Conservation (phyloP, 1,140 invertebrate genomes). For the Drosophila mauritiana region DNA sequence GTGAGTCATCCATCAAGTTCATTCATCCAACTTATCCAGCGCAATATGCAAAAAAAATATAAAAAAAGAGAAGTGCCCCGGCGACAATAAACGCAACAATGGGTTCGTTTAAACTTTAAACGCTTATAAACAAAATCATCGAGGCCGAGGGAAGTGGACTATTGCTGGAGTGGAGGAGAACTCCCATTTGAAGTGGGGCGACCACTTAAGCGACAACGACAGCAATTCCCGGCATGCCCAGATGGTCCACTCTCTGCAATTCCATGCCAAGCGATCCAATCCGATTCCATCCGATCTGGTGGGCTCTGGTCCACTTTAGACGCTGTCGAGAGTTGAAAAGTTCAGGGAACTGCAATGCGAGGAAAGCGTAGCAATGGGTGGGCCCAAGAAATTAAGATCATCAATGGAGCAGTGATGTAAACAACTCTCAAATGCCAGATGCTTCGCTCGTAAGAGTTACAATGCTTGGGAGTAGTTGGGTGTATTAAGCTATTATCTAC, state of each 20-base stretch:
- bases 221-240: conserved; percentile 9
- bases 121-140: conserved; percentile 68
- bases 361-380: conserved; percentile 1
- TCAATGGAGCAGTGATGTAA: conserved; percentile 3
- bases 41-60: not conserved
- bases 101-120: conserved; percentile 44
- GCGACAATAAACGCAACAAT: conserved; percentile 25
- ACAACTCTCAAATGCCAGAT: conserved; percentile 6
- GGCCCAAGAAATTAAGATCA: conserved; percentile 7
- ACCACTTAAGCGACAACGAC: conserved; percentile 43
- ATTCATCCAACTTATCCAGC: conserved; percentile 25
- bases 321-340: conserved; percentile 27
- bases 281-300: not conserved
- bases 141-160: conserved; percentile 6
- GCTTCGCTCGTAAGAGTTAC: not conserved
- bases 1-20: conserved; percentile 32
- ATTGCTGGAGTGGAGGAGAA: conserved; percentile 8
- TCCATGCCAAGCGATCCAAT: not conserved
- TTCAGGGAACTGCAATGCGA: conserved; percentile 38
- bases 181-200: conserved; percentile 42
- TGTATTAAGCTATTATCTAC: not conserved
- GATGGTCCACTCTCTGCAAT: conserved; percentile 2
- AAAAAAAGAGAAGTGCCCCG: too few species aligned
- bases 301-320: not conserved
- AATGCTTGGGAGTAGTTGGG: not conserved